Percentiles rank a stretch among this genome's conserved stretches.
phyloP scores from a whole-genome alignment of 2,113 vertebrate genomes.

The Ochotona princeps region DNA sequence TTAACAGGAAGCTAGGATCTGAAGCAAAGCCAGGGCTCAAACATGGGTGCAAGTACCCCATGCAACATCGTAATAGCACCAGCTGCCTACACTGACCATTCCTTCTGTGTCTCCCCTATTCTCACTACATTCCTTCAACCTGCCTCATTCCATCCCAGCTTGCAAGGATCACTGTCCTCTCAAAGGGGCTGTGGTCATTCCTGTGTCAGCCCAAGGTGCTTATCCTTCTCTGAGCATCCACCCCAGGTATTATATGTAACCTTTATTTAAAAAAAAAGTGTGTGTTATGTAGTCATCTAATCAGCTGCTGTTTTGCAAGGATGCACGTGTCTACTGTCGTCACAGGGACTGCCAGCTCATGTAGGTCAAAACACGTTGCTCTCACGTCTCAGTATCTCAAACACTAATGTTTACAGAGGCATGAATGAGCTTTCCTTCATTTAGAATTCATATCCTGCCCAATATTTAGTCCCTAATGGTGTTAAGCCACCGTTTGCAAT shows the following conservation, averaged over 20 bases:
- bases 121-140: neutral
- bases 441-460: neutral
- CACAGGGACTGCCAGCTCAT: neutral
- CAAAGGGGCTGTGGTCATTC: neutral
- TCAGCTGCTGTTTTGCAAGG: neutral
- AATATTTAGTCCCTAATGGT: neutral
- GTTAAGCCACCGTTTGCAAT: no score
- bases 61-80: no score
- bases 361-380: neutral
- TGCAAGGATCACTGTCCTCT: neutral
- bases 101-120: neutral
- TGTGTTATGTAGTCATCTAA: neutral
- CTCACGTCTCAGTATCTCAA: neutral
- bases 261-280: neutral
- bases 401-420: neutral
- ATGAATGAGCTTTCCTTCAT: conserved; percentile 1
- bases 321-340: neutral
- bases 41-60: no score
- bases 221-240: neutral
- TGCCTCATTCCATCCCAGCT: neutral
- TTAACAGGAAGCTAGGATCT: no score
- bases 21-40: no score
- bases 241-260: conserved; percentile 9
- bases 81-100: no score
- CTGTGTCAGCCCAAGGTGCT: neutral